Percentiles rank a stretch among this genome's conserved stretches.
Conservation (phyloP, 35 echinoderm and acorn worm species). For the Holothuria glaberrima region DNA sequence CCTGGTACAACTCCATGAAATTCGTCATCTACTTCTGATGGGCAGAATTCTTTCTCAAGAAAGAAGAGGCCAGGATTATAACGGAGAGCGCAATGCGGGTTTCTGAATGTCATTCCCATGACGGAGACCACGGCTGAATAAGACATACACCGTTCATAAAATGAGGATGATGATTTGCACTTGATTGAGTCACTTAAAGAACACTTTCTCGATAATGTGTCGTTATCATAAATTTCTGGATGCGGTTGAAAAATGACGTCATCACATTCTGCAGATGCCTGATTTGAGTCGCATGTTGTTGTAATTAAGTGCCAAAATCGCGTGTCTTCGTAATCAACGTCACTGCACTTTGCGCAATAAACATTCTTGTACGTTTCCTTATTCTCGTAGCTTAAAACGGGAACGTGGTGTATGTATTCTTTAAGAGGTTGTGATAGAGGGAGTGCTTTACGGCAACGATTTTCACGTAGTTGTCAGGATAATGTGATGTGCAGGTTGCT, state of each 20-base stretch:
- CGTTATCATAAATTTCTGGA: no score
- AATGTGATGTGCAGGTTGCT: constrained; percentile 1
- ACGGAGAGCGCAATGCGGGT: no score
- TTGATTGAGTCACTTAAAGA: no score
- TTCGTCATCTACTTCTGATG: no score
- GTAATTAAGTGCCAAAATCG: constrained; percentile 32
- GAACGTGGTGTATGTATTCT: constrained; percentile 14
- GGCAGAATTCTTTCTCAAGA: no score
- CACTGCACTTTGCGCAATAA: background rate
- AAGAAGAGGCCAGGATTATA: no score
- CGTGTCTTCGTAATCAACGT: background rate
- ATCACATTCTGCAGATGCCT: background rate
- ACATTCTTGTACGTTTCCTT: constrained; percentile 34
- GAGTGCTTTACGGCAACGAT: background rate
- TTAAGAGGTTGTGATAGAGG: background rate
- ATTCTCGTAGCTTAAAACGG: background rate
- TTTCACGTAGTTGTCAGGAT: background rate
- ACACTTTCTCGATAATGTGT: no score
- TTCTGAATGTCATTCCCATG: background rate
- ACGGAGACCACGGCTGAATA: background rate
- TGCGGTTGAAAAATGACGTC: background rate
- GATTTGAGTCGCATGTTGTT: background rate
- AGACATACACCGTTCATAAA: background rate
- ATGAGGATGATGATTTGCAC: no score
- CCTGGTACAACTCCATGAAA: no score